Evolutionary conservation across 2,113 vertebrate species (phyloP).

Genomic region (Grus americana): DNA sequence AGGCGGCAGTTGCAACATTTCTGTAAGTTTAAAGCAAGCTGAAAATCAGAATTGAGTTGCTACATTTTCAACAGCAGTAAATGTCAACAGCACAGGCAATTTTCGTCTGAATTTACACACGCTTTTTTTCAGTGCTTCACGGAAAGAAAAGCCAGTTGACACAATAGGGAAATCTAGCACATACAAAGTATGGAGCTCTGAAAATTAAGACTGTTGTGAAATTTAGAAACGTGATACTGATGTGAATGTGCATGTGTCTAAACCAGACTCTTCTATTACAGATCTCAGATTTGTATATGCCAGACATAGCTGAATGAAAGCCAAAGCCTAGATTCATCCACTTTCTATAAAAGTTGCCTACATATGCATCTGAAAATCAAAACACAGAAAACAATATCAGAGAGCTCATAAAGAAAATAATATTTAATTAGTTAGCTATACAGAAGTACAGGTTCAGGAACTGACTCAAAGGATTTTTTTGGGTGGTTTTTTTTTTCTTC

Average conservation of each 20-base stretch:
- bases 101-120: not conserved
- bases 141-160: not conserved
- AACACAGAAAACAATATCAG: not conserved
- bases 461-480: not conserved
- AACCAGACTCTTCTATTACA: slow-evolving; percentile 5
- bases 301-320: slow-evolving; percentile 28
- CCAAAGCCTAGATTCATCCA: slow-evolving; percentile 35
- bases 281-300: slow-evolving; percentile 2
- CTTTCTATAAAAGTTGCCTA: not conserved
- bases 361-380: not conserved
- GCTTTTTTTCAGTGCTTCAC: not conserved
- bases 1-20: not conserved
- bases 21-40: not conserved
- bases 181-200: not conserved
- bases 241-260: not conserved
- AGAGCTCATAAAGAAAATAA: not conserved
- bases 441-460: not conserved
- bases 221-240: not conserved
- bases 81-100: slow-evolving; percentile 15
- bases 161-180: not conserved
- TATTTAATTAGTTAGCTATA: not conserved
- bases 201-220: slow-evolving; percentile 15
- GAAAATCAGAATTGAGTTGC: not conserved
- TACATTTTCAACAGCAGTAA: slow-evolving; percentile 6
- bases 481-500: not conserved